Evolutionary conservation across 2,888 invertebrate species (phyloP), one percentile per base, ranked within the genome.

Genomic region (Troilus luridus): DNA sequence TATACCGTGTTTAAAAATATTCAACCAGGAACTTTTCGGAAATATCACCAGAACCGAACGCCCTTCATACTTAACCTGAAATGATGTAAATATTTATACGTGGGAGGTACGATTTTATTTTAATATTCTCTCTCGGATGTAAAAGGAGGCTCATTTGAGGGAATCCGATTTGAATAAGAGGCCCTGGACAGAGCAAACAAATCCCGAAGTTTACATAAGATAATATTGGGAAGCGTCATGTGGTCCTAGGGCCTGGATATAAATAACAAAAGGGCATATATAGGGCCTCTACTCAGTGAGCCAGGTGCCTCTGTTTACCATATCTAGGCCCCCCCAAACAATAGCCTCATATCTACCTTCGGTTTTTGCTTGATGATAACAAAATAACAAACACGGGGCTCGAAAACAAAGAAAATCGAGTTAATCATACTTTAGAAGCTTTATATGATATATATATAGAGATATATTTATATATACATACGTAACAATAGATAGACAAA

Each of bases 111-210:
- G 27, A 77, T 77, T 77, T 77, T 77, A 77, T 77, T 77, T 77
- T 77, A 77, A 77, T 77, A 77, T 77, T 77, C 72, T 19, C 72
- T 77, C 72, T 17, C 27, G 19, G 72, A 77, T 77, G 72, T 77
- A 77, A 41, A 41, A 41, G 12, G 72, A 27, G 41, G 27, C 72
- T 77, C 72, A 77, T 77, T 77, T 77, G 72, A 27, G 27, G 17
- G 72, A 77, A 77, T 77, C 72, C 72, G 72, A 77, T 77, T 77
- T 77, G 72, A 77, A 77, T 77, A 77, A 77, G 72, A 77, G 41
- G 41, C 72, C 72, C 72, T 41, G 72, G 72, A 77, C 72, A 77
- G 72, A 77, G 41, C 72, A 77, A 77, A 77, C 72, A 77, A 77
- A 77, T 77, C 27, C 72, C 72, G 9, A 27, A 77, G 72, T 77